phyloP scores from a whole-genome alignment of 2,888 invertebrate species.

The Microplitis manilae region DNA sequence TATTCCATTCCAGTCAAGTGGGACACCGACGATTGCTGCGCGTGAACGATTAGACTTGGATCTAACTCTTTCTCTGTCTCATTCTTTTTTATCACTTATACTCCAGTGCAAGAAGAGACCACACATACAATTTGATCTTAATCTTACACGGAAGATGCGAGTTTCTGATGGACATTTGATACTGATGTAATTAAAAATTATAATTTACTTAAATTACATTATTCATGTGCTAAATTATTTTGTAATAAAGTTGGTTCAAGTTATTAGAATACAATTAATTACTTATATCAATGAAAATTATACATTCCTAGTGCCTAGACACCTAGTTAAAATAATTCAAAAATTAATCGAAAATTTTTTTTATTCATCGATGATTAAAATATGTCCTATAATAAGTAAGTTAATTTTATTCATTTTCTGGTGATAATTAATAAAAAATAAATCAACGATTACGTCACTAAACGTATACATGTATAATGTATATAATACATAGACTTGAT shows the following conservation, averaged over 20 bases:
- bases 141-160: neutral
- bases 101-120: neutral
- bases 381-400: neutral
- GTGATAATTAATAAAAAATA: neutral
- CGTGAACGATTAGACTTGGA: conserved; percentile 58
- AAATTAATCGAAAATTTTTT: neutral
- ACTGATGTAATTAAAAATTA: neutral
- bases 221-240: no score
- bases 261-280: no score
- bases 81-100: conserved; percentile 12
- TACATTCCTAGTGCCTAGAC: neutral
- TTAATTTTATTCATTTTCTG: no score
- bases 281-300: neutral
- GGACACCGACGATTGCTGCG: conserved; percentile 61
- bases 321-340: neutral
- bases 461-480: neutral
- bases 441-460: neutral
- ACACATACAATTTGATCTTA: conserved; percentile 10
- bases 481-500: neutral
- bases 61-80: conserved; percentile 16
- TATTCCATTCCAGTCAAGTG: conserved; percentile 59
- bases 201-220: no score
- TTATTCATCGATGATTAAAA: neutral
- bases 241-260: no score
- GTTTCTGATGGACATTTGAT: neutral